These are phyloP conservation scores for Aelia acuminata DNA, from an alignment of 2,888 invertebrate genomes.

Conservation along the genomic window DNA sequence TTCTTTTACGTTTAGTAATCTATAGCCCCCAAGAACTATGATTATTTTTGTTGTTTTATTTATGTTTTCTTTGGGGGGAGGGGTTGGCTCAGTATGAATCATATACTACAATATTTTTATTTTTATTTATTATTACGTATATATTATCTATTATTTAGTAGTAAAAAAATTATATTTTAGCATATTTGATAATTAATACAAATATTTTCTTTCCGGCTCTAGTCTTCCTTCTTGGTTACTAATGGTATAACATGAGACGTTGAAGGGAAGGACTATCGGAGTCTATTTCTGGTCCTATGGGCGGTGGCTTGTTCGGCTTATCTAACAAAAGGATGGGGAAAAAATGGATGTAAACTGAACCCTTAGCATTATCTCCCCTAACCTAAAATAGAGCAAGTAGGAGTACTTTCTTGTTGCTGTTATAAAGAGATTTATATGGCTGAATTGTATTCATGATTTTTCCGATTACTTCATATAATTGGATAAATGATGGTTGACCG, in stretches of 20 bases:
- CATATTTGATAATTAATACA: background rate
- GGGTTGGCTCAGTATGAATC: too few species aligned
- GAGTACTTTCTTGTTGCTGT: background rate
- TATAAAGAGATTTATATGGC: background rate
- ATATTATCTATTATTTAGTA: too few species aligned
- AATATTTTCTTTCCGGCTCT: background rate
- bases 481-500: too few species aligned
- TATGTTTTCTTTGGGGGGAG: too few species aligned
- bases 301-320: background rate
- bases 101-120: too few species aligned
- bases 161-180: background rate
- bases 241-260: background rate
- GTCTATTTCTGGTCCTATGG: slow-evolving; percentile 14
- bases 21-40: too few species aligned
- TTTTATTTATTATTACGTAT: too few species aligned
- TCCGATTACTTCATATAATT: too few species aligned
- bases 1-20: too few species aligned
- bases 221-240: background rate
- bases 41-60: too few species aligned
- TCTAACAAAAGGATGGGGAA: background rate
- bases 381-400: background rate
- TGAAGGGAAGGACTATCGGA: background rate
- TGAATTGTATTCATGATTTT: too few species aligned
- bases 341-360: slow-evolving; percentile 32
- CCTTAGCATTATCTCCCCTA: background rate